These are phyloP conservation scores for Metopolophium dirhodum DNA, from an alignment of 1,140 invertebrate species.

Conservation along the genomic window DNA sequence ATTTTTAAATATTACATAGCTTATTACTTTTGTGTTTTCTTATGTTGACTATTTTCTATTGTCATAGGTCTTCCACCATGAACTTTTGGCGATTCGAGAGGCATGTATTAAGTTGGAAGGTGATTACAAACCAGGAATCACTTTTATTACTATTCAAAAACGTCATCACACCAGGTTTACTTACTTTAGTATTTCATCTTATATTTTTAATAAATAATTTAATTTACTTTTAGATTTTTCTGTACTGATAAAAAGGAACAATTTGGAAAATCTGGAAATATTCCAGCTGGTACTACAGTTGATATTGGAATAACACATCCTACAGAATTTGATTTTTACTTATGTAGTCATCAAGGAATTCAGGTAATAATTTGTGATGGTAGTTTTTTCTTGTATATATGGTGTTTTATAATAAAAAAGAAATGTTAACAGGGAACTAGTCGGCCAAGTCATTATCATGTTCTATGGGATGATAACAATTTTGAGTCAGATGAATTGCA, in stretches of 20 bases:
- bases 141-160: constrained; percentile 99
- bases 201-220: constrained; percentile 37
- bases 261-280: constrained; percentile 97
- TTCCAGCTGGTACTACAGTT: constrained; percentile 98
- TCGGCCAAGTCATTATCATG: constrained; percentile 98
- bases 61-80: constrained; percentile 88
- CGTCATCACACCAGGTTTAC: constrained; percentile 86
- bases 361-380: constrained; percentile 72
- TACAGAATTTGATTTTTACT: constrained; percentile 99
- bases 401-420: too few species aligned
- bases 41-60: constrained; percentile 63
- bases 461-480: constrained; percentile 99
- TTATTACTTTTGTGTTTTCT: neutral
- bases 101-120: constrained; percentile 98
- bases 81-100: constrained; percentile 95
- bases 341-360: constrained; percentile 99
- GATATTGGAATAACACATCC: constrained; percentile 99
- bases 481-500: constrained; percentile 98
- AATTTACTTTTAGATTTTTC: constrained; percentile 73
- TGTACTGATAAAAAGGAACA: constrained; percentile 99
- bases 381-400: neutral
- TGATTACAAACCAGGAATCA: constrained; percentile 98
- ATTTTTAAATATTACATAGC: neutral
- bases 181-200: neutral
- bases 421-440: constrained; percentile 83